These are phyloP conservation scores for Loriculus beryllinus DNA, from an alignment of 2,797 vertebrate genomes.

Conservation along the genomic window DNA sequence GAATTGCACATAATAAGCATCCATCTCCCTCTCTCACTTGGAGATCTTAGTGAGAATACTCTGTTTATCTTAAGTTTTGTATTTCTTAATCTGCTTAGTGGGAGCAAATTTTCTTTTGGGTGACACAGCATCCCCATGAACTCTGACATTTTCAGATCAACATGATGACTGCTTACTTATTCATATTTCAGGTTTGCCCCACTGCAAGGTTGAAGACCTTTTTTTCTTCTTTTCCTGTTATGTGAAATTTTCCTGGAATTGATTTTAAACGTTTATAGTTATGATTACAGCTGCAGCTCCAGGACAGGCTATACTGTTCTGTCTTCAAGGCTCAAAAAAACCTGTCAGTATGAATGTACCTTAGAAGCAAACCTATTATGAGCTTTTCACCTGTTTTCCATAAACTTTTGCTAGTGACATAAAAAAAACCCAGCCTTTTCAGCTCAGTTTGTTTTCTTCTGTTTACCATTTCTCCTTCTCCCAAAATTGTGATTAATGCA, in stretches of 20 bases:
- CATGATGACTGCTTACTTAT: neutral
- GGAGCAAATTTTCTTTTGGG: neutral
- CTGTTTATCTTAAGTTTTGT: neutral
- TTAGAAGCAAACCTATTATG: neutral
- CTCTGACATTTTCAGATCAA: neutral
- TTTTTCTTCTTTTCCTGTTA: neutral
- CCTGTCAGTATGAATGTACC: neutral
- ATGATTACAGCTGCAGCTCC: neutral
- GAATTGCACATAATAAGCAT: neutral
- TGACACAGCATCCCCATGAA: neutral
- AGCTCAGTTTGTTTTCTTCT: neutral
- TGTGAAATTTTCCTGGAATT: neutral
- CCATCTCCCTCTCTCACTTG: neutral
- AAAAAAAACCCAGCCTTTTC: neutral
- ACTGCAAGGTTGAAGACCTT: neutral
- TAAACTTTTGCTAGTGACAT: neutral
- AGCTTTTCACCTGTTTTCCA: neutral
- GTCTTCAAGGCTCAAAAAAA: neutral
- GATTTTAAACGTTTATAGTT: slow-evolving; percentile 1
- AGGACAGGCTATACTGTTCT: neutral
- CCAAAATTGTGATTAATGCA: neutral
- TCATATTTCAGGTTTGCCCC: neutral
- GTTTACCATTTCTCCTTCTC: neutral
- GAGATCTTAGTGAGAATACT: neutral
- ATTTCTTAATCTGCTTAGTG: neutral